Conservation (phyloP, 2,797 vertebrate species). For the Dryobates pubescens region DNA sequence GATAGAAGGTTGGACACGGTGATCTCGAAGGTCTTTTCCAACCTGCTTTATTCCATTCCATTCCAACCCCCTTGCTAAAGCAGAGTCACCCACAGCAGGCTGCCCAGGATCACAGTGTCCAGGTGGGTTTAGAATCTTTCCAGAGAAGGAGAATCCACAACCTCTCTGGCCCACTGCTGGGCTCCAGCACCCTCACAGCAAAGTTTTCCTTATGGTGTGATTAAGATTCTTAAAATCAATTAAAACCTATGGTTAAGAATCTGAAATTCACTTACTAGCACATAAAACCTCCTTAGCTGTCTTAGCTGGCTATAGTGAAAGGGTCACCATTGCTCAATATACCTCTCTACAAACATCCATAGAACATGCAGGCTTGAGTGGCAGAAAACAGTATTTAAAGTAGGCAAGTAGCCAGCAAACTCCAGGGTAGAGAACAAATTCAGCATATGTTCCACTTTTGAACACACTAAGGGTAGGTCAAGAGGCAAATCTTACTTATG, state of each 20-base stretch:
- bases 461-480: background rate
- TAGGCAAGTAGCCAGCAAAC: background rate
- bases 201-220: too few relatives aligned
- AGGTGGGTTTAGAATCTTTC: too few relatives aligned
- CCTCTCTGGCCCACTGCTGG: too few relatives aligned
- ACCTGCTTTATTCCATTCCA: too few relatives aligned
- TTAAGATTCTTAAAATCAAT: too few relatives aligned
- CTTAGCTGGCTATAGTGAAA: background rate
- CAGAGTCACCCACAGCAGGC: too few relatives aligned
- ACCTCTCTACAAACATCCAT: background rate
- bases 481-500: background rate
- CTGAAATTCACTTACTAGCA: background rate
- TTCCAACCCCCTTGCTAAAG: too few relatives aligned
- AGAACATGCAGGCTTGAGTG: background rate
- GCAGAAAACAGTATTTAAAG: background rate
- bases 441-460: background rate
- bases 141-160: too few relatives aligned
- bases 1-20: too few relatives aligned
- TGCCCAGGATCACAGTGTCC: too few relatives aligned
- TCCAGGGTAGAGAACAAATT: background rate
- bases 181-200: too few relatives aligned
- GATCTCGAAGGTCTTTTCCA: too few relatives aligned
- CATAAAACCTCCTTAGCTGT: background rate
- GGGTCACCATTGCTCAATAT: background rate
- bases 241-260: background rate